phyloP scores from a whole-genome alignment of 2,113 vertebrate species.

The Oryzias javanicus region DNA sequence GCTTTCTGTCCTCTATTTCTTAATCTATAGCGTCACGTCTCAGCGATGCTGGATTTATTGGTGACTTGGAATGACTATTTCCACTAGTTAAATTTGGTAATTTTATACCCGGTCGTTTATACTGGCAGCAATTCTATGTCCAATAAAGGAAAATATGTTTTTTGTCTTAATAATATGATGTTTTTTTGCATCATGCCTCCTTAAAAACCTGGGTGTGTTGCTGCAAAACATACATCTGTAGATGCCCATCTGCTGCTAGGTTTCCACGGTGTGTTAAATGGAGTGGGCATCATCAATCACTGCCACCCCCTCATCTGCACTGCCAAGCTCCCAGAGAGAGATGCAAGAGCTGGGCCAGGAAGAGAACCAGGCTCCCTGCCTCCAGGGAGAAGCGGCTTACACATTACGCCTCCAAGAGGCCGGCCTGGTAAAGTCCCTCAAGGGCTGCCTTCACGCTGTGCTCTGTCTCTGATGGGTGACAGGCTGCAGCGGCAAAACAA shows the following conservation, averaged over 20 bases:
- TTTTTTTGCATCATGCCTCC: conserved; percentile 20
- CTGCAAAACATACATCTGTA: conserved; percentile 48
- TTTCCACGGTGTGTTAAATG: conserved; percentile 66
- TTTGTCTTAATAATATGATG: conserved; percentile 5
- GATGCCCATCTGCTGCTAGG: conserved; percentile 60
- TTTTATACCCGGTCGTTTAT: too few relatives aligned
- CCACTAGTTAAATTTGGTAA: too few relatives aligned
- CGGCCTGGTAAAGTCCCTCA: conserved; percentile 63
- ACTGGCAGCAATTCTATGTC: too few relatives aligned
- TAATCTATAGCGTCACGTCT: too few relatives aligned
- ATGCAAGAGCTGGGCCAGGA: conserved; percentile 56
- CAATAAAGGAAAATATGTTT: too few relatives aligned
- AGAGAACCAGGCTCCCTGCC: conserved; percentile 56
- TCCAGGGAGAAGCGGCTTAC: conserved; percentile 58
- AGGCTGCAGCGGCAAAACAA: conserved; percentile 45
- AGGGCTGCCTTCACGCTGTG: conserved; percentile 64
- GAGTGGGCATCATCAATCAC: conserved; percentile 73
- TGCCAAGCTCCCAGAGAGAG: conserved; percentile 67
- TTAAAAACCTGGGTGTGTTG: conserved; percentile 20
- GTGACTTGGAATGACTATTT: too few relatives aligned
- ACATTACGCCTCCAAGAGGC: conserved; percentile 62
- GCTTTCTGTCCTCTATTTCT: too few relatives aligned
- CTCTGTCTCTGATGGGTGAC: conserved; percentile 55
- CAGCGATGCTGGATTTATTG: too few relatives aligned
- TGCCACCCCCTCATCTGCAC: conserved; percentile 64